Percentiles rank a stretch among this genome's conserved stretches.
Evolutionary conservation across 2,113 vertebrate species (phyloP).

Genomic region (Daboia siamensis): DNA sequence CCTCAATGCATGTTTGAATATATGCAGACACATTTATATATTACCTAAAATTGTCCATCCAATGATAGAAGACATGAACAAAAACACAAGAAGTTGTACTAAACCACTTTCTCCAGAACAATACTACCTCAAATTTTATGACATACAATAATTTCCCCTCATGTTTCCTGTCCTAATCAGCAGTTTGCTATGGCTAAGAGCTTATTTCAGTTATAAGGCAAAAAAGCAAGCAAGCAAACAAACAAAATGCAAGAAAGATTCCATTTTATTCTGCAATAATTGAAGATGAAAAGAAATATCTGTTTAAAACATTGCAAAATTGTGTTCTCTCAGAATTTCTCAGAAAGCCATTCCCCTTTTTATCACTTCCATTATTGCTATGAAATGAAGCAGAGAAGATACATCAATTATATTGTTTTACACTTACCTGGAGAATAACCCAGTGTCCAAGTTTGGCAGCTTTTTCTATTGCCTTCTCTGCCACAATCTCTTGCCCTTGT

Average conservation of each 20-base stretch:
- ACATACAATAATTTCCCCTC: background rate
- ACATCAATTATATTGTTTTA: background rate
- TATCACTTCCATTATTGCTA: background rate
- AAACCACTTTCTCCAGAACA: background rate
- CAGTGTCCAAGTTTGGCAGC: constrained; percentile 73
- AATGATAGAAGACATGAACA: background rate
- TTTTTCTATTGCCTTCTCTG: constrained; percentile 68
- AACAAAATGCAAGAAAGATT: background rate
- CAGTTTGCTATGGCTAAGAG: background rate
- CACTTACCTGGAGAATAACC: constrained; percentile 77
- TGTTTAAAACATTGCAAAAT: background rate
- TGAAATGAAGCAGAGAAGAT: background rate
- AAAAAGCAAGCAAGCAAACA: constrained; percentile 6
- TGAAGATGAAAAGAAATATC: background rate
- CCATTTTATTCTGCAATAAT: constrained; percentile 3
- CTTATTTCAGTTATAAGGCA: background rate
- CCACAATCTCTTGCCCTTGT: constrained; percentile 78
- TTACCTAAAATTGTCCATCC: background rate
- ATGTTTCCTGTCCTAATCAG: background rate
- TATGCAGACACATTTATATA: no score
- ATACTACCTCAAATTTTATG: background rate
- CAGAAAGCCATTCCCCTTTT: background rate
- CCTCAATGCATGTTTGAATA: no score
- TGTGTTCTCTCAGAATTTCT: fast-evolving
- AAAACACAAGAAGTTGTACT: background rate